A percentile compares a stretch with the other conserved stretches of the same genome.
Conservation (phyloP, 2,888 invertebrate species). For the Salpingus planirostris region DNA sequence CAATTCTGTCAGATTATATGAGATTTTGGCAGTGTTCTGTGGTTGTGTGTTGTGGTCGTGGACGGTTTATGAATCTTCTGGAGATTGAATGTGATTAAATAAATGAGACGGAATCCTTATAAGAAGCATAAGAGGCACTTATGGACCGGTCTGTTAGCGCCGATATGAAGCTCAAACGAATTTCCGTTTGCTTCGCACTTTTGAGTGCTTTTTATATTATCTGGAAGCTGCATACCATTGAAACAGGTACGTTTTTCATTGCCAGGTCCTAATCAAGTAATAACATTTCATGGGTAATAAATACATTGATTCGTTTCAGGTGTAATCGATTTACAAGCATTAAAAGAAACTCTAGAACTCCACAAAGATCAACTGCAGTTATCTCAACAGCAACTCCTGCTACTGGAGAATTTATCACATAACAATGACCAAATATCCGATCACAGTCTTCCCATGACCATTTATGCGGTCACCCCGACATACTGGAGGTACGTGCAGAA, state of each 20-base stretch:
- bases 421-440: constrained; percentile 20
- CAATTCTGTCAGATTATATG: neutral
- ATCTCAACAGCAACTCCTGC: constrained; percentile 31
- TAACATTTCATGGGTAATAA: no score
- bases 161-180: constrained; percentile 24
- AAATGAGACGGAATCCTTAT: no score
- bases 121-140: no score
- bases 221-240: constrained; percentile 25
- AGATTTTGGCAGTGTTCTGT: no score
- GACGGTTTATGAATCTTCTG: no score
- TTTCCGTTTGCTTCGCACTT: constrained; percentile 25
- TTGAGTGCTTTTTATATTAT: constrained; percentile 28
- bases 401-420: constrained; percentile 32
- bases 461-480: constrained; percentile 91
- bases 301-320: no score
- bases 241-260: constrained; percentile 22
- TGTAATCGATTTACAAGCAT: constrained; percentile 28
- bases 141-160: constrained; percentile 22
- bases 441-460: constrained; percentile 49
- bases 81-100: no score
- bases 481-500: constrained; percentile 82
- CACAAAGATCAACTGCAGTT: constrained; percentile 34
- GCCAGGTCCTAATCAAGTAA: no score
- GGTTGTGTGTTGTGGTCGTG: no score
- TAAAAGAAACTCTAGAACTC: constrained; percentile 29